Percentiles rank a stretch among this genome's conserved stretches.
Conservation (phyloP, 2,113 vertebrate species). For the Osmerus eperlanus region DNA sequence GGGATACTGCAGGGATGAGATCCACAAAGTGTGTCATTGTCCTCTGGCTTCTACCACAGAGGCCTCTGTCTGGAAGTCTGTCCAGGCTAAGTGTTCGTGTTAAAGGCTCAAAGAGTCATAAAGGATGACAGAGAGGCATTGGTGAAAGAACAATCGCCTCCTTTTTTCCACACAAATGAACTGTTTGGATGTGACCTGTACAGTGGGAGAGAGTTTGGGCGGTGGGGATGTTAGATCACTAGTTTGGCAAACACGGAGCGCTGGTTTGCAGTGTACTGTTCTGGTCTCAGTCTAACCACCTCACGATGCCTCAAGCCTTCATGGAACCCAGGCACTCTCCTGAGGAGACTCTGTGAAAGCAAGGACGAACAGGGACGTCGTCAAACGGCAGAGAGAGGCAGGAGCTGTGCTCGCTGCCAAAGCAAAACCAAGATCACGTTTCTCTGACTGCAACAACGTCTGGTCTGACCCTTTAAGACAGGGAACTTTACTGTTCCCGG, state of each 20-base stretch:
- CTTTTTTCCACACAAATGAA: conserved; percentile 1
- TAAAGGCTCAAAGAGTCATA: conserved; percentile 30
- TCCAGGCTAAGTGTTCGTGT: conserved; percentile 25
- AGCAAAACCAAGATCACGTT: conserved; percentile 24
- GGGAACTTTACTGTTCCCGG: conserved; percentile 20
- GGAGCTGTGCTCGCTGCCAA: conserved; percentile 19
- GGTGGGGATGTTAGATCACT: neutral
- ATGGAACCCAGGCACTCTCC: neutral
- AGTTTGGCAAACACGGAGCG: neutral
- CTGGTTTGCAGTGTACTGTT: neutral
- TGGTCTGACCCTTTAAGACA: conserved; percentile 21
- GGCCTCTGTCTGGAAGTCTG: conserved; percentile 25
- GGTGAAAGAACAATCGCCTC: conserved; percentile 1
- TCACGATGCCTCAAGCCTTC: neutral
- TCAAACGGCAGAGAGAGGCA: neutral
- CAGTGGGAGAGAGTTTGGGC: neutral
- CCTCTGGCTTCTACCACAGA: conserved; percentile 9
- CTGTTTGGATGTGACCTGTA: neutral
- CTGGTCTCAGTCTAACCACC: neutral
- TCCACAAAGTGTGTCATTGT: conserved; percentile 14
- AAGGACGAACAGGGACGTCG: neutral
- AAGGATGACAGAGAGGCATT: conserved; percentile 29
- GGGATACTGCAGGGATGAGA: conserved; percentile 9
- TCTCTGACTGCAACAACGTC: conserved; percentile 22
- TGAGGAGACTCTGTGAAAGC: neutral